These are phyloP conservation scores for Asteroscopus sphinx DNA, from an alignment of 2,888 invertebrate genomes.

Conservation along the genomic window DNA sequence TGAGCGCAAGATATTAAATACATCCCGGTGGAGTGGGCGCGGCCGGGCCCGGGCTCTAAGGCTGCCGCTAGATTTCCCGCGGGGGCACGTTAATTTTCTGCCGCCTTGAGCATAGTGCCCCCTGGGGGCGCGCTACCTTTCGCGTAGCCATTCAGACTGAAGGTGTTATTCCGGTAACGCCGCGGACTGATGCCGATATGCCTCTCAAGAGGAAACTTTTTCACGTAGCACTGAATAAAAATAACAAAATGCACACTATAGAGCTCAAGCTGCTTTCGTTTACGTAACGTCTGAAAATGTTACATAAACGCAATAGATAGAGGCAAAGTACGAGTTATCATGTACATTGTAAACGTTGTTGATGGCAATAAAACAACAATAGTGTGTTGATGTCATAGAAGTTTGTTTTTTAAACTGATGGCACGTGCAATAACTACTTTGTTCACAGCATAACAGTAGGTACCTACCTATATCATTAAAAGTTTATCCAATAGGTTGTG, in stretches of 20 bases:
- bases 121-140: conserved; percentile 90
- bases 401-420: conserved; percentile 51
- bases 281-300: conserved; percentile 35
- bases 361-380: conserved; percentile 19
- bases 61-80: conserved; percentile 91
- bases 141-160: conserved; percentile 87
- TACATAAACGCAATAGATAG: conserved; percentile 8
- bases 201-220: conserved; percentile 81
- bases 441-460: conserved; percentile 13
- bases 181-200: conserved; percentile 85
- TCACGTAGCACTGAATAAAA: conserved; percentile 75
- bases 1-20: conserved; percentile 82
- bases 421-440: conserved; percentile 53
- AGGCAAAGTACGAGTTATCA: conserved; percentile 8
- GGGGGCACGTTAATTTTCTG: conserved; percentile 93
- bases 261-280: conserved; percentile 50
- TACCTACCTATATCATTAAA: conserved; percentile 45
- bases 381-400: conserved; percentile 28
- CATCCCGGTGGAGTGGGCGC: conserved; percentile 82
- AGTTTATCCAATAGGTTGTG: conserved; percentile 54
- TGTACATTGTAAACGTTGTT: conserved; percentile 23
- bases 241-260: conserved; percentile 66
- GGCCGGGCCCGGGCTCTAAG: conserved; percentile 81
- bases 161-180: conserved; percentile 88
- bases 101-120: conserved; percentile 94